Evolutionary conservation across 2,888 invertebrate genomes (phyloP), one percentile per base, ranked within the genome.

Genomic region (Biston stratarius): DNA sequence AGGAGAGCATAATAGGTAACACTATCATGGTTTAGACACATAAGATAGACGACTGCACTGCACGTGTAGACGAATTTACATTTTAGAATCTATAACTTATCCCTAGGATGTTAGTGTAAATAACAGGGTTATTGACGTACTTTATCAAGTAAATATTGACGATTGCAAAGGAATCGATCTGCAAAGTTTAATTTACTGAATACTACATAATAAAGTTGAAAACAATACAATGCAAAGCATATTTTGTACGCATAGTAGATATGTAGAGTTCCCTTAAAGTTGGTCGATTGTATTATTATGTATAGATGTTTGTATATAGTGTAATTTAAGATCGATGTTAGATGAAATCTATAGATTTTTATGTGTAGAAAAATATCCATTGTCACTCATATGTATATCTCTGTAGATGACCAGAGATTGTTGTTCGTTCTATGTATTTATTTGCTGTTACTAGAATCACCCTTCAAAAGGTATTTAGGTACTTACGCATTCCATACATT

Each of bases 1-100:
- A 92, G 78, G 93, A 94, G 24, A 93, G 94, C 73, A 85, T 93
- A 60, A 92, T 94, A 24, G 94, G 92, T 12, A 94, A 87, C 71
- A 94, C 94, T 61, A 94, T 94, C 61, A 94, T 94, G 93, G 94
- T 94, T 49, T 74, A 74, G 66, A 62, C 40, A 42, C 24, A 10
- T 42, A 59, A 24, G 44, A 38, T 66, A 53, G 38, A 59, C 33
- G 61, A 55, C 62, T 67, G 57, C 70, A 74, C 70, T 67, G 74
- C 72, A 76, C 73, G 65, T 59, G 64, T 68, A 66, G 53, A 48
- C 64, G 70, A 67, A 57, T 65, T 67, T 69, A 64, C 48, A 34
- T 11, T 57, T 51, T 64, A 40, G 36, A 58, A 60, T n/a, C 34
- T 65, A 64, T 64, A 74, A 61, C 60, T 67, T 62, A 69, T 72